Evolutionary conservation across 2,888 invertebrate species (phyloP).

Genomic region (Synergus itoensis): DNA sequence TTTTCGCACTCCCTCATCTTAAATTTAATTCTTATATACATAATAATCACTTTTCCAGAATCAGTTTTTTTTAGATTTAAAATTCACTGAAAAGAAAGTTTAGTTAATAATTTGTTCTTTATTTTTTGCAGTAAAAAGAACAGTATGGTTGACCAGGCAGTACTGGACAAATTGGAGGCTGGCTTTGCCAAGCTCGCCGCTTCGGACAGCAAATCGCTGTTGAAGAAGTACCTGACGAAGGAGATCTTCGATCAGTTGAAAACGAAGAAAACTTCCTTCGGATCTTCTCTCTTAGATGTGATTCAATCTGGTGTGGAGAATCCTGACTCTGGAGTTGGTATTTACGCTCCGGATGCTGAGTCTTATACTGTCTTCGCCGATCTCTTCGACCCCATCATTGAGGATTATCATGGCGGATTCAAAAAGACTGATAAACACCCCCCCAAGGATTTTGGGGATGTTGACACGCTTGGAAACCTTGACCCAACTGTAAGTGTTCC

Average conservation of each 20-base stretch:
- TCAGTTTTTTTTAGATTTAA: neutral
- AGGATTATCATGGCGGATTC: slow-evolving; percentile 98
- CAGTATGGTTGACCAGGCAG: slow-evolving; percentile 94
- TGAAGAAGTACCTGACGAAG: slow-evolving; percentile 96
- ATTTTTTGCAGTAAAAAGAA: slow-evolving; percentile 83
- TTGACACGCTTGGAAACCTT: slow-evolving; percentile 92
- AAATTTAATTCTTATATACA: neutral
- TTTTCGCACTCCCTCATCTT: too few relatives aligned
- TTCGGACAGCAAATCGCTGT: slow-evolving; percentile 95
- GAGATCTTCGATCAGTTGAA: slow-evolving; percentile 95
- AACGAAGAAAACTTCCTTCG: slow-evolving; percentile 95
- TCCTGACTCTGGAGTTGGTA: slow-evolving; percentile 96
- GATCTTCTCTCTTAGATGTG: slow-evolving; percentile 94
- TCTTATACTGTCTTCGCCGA: slow-evolving; percentile 94
- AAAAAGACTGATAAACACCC: slow-evolving; percentile 97
- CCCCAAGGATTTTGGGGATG: slow-evolving; percentile 95
- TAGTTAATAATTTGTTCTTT: neutral
- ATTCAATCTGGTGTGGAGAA: slow-evolving; percentile 98
- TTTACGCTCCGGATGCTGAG: slow-evolving; percentile 98
- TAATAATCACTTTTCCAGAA: neutral
- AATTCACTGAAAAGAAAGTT: neutral
- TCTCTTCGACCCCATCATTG: slow-evolving; percentile 98
- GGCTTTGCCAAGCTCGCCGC: slow-evolving; percentile 92
- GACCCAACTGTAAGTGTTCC: slow-evolving; percentile 85
- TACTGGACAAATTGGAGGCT: slow-evolving; percentile 93